phyloP scores from a whole-genome alignment of 2,888 invertebrate species.

The Drosophila algonquin region DNA sequence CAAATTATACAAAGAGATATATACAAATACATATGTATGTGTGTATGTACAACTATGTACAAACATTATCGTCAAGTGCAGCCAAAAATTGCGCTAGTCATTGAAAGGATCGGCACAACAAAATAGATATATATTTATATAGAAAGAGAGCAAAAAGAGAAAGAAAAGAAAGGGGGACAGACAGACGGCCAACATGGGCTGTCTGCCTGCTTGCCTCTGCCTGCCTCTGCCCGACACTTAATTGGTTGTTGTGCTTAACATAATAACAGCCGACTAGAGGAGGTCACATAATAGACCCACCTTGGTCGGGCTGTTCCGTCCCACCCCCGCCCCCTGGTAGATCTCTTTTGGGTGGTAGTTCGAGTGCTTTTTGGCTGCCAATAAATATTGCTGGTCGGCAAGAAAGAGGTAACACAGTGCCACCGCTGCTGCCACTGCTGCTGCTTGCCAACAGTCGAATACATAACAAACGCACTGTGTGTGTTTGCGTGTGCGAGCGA shows the following conservation, averaged over 20 bases:
- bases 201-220: slow-evolving; percentile 6
- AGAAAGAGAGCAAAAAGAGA: slow-evolving; percentile 2
- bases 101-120: slow-evolving; percentile 18
- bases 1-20: slow-evolving; percentile 15
- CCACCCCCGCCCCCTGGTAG: slow-evolving; percentile 18
- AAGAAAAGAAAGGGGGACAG: slow-evolving; percentile 10
- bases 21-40: slow-evolving; percentile 7
- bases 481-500: no score
- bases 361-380: slow-evolving; percentile 70
- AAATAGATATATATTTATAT: background rate
- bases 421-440: background rate
- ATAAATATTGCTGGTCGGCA: slow-evolving; percentile 47
- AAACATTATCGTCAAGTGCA: slow-evolving; percentile 23
- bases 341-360: slow-evolving; percentile 53
- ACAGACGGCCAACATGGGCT: background rate
- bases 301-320: background rate
- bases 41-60: slow-evolving; percentile 29
- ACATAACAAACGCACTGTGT: slow-evolving; percentile 69
- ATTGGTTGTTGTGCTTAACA: slow-evolving; percentile 76
- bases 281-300: slow-evolving; percentile 67
- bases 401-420: slow-evolving; percentile 56
- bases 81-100: slow-evolving; percentile 35
- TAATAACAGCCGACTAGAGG: slow-evolving; percentile 60
- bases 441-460: slow-evolving; percentile 68
- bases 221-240: slow-evolving; percentile 56